A percentile compares a stretch with the other conserved stretches of the same genome.
Evolutionary conservation across 2,888 invertebrate genomes (phyloP).

Genomic region (Polydrusus tereticollis): DNA sequence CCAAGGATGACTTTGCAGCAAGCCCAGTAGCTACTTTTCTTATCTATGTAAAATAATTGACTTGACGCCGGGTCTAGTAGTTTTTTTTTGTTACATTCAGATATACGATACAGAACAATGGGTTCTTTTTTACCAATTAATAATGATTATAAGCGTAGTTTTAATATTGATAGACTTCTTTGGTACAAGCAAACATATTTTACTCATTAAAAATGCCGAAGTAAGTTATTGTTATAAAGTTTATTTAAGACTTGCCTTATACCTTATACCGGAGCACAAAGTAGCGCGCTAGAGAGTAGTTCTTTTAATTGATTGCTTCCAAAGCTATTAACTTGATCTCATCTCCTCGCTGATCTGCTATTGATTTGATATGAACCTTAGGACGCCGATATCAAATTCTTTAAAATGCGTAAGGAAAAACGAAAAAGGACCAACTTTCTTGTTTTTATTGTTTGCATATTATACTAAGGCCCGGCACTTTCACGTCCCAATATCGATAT

Average conservation of each 20-base stretch:
- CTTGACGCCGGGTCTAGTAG: constrained; percentile 41
- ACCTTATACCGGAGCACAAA: no score
- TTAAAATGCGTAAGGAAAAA: no score
- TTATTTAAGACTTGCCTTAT: neutral
- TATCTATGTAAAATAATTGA: constrained; percentile 47
- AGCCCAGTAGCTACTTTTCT: constrained; percentile 67
- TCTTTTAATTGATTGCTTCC: no score
- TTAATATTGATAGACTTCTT: constrained; percentile 9
- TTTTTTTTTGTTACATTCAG: constrained; percentile 30
- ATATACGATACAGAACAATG: constrained; percentile 29
- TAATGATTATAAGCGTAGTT: constrained; percentile 33
- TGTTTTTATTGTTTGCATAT: no score
- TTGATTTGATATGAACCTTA: no score
- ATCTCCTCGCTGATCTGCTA: no score
- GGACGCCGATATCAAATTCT: no score
- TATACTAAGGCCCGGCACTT: no score
- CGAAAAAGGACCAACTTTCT: no score
- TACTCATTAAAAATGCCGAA: neutral
- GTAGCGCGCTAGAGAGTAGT: no score
- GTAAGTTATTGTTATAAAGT: neutral
- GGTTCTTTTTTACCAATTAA: constrained; percentile 31
- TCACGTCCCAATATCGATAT: no score
- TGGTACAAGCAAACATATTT: neutral
- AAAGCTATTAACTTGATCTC: no score
- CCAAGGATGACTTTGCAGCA: constrained; percentile 63